These are phyloP conservation scores for Romanogobio albipinnatus DNA, from an alignment of 2,113 vertebrate species.

Conservation along the genomic window DNA sequence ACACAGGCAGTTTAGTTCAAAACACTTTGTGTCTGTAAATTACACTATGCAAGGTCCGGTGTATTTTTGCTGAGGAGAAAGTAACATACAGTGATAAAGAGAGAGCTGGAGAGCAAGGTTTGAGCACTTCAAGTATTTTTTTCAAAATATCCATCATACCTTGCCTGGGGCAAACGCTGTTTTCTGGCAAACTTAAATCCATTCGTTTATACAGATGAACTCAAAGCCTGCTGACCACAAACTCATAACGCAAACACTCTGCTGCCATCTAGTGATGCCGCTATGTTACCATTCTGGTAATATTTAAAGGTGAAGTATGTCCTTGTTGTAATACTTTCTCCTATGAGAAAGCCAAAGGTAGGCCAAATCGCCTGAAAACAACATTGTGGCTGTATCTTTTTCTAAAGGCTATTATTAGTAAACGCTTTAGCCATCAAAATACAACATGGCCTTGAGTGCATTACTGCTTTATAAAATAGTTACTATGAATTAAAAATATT, in stretches of 20 bases:
- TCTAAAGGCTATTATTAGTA: not conserved
- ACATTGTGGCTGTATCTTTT: not conserved
- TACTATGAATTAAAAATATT: no score
- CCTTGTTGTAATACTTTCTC: not conserved
- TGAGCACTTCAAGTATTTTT: conserved; percentile 12
- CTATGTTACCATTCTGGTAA: not conserved
- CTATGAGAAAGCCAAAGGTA: not conserved
- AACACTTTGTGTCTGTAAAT: not conserved
- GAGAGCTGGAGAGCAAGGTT: not conserved
- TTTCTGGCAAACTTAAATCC: not conserved
- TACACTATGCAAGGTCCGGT: not conserved
- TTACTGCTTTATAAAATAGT: not conserved
- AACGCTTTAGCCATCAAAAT: not conserved
- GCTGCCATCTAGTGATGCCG: conserved; percentile 70
- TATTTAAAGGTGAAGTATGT: not conserved
- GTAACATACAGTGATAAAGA: not conserved
- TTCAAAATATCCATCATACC: conserved; percentile 24
- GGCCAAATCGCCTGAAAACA: not conserved
- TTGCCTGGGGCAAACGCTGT: conserved; percentile 15
- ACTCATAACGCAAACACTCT: conserved; percentile 25
- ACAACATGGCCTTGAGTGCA: not conserved
- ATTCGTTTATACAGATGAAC: not conserved
- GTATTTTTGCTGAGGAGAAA: not conserved
- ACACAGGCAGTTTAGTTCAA: no score
- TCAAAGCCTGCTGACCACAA: not conserved